Base-by-base conservation (phyloP, 2,113 vertebrate genomes). In the Bungarus multicinctus region DNA sequence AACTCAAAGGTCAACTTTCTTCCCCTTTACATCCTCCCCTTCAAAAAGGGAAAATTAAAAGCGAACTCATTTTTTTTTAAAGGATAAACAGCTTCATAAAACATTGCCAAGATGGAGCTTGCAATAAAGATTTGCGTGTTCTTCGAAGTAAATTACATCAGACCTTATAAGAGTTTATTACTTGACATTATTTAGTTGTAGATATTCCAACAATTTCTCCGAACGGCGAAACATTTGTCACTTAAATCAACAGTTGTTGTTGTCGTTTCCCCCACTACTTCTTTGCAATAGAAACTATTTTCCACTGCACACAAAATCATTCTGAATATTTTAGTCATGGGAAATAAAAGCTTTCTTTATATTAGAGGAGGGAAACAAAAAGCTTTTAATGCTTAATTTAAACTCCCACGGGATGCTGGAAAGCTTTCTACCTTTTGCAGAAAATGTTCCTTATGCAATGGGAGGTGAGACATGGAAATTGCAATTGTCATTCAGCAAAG, bases 201-300 rank as follows among this genome's bases (percentile, higher is more conserved):
- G 34, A 57, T 14, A 89, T 25, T 25, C 57, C 27, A 91, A 85
- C 69, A 52, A 22, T 64, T 91, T 39, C 52, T 85, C 23, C 74
- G 34, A 27, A 23, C 47, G 34, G 60, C 47, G 34, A 85, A 55
- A 54, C 53, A 54, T 54, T 85, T 54, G 50, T 39, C 45, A 90
- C 50, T 6, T 60, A 43, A 25, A 60, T 34, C 57, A 27, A 81
- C 69, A 39, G 39, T 34, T 39, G 34, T 39, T 81, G 69, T 50
- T 34, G 18, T 4, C 20, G 2, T 0, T 34, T 39, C 4, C 0
- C 10, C 0, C 14, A 0, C 12, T 30, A 47, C 64, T 57, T 55
- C n/a, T 55, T 57, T n/a, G 34, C 18, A 43, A n/a, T 54, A 22
- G 34, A 43, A 85, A 43, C 1, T 52, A 23, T 27, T 54, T 25